Conservation (phyloP, 2,888 invertebrate species). For the Noctua fimbriata region DNA sequence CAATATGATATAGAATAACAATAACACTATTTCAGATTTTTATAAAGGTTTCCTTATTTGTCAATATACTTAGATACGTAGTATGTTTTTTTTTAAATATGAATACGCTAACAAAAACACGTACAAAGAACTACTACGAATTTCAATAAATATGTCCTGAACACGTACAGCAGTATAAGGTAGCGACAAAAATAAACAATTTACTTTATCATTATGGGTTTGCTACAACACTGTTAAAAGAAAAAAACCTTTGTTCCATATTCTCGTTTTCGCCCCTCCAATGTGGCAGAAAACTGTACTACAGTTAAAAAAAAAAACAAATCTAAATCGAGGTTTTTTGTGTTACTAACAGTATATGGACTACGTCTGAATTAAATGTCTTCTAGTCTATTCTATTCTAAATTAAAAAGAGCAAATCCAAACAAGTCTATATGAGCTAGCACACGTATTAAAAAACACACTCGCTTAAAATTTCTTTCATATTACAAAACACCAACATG, state of each 20-base stretch:
- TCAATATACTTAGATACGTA: not conserved
- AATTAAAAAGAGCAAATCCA: slow-evolving; percentile 27
- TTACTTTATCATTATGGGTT: slow-evolving; percentile 20
- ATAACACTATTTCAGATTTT: not conserved
- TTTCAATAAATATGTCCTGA: not conserved
- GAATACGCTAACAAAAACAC: not conserved
- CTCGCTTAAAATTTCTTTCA: slow-evolving; percentile 26
- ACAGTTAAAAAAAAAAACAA: not conserved
- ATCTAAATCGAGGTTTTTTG: too few relatives aligned
- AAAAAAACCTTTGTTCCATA: not conserved
- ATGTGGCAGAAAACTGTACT: slow-evolving; percentile 5
- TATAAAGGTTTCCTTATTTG: not conserved
- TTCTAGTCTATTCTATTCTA: too few relatives aligned
- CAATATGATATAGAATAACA: not conserved
- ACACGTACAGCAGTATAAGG: not conserved
- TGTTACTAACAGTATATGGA: too few relatives aligned
- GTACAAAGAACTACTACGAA: not conserved
- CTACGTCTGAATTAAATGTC: too few relatives aligned
- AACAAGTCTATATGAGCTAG: not conserved
- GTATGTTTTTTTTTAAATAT: not conserved
- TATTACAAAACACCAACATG: slow-evolving; percentile 31
- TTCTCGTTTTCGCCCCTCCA: slow-evolving; percentile 5
- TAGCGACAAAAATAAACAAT: not conserved
- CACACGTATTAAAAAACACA: slow-evolving; percentile 39
- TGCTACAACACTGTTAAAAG: not conserved